Evolutionary conservation across 1,140 invertebrate genomes (phyloP), one percentile per base, ranked within the genome.

Genomic region (Drosophila seguyi): DNA sequence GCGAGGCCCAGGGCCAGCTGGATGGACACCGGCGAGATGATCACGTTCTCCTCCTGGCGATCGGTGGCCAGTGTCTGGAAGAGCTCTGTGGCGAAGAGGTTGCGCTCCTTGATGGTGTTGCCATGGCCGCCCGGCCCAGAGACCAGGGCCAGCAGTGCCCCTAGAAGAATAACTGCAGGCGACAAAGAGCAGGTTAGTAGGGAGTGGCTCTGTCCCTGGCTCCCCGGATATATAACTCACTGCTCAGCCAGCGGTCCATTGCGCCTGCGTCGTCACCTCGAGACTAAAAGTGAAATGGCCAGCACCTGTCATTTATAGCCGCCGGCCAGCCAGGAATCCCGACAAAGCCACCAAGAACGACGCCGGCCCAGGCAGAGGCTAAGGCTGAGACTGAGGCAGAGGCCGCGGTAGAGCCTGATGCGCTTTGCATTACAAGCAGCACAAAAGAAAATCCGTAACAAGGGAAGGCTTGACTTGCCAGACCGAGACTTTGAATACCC

Each of bases 271-370:
- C 67, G 81, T 75, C 76, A 86, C 61, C 68, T 76, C 45, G 74
- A 90, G 79, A 91, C 90, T 91, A 90, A 91, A 83, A 90, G 75
- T 86, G 90, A 90, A 90, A 91, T 74, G 79, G 73, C 78, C 61
- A 71, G 62, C 71, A 63, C 52, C 73, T 83, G 79, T 75, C 81
- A 91, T 91, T 91, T 91, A 91, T 91, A 91, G 86, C 61, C 63
- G 59, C 47, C 45, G 18, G 65, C 38, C 20, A 65, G 61, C 50
- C 84, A 88, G 78, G 86, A 84, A 77, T 58, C 67, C 50, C 71
- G 56, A 55, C 61, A 20, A 56, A 57, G 53, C 45, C 60, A 44
- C 47, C 48, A 62, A 72, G 48, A 68, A 44, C 41, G 56, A 34
- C 53, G 44, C 34, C 52, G 34, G 39, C 57, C 10, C 61, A 38